These are phyloP conservation scores for Mythimna lalbum DNA, from an alignment of 2,888 invertebrate species.

Conservation along the genomic window DNA sequence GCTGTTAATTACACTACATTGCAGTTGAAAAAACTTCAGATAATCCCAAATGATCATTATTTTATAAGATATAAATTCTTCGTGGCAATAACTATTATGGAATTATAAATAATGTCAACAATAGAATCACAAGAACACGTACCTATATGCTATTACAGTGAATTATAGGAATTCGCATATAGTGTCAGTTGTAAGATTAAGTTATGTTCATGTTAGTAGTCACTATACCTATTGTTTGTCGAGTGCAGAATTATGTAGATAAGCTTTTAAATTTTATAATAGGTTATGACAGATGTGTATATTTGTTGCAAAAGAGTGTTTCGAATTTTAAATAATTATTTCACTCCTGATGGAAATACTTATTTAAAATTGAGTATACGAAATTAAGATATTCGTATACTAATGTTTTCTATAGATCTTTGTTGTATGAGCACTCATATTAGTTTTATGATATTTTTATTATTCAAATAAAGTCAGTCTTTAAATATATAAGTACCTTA, in stretches of 20 bases:
- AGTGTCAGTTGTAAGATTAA: not conserved
- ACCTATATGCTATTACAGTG: not conserved
- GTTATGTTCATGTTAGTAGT: not conserved
- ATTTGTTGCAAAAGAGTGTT: not conserved
- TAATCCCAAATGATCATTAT: not conserved
- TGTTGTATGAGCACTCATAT: not conserved
- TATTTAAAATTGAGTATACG: not conserved
- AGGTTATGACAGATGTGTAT: not conserved
- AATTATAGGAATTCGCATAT: not conserved
- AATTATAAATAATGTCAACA: not conserved
- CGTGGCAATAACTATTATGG: not conserved
- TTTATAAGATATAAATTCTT: not conserved
- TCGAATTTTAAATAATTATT: not conserved
- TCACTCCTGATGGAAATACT: not conserved
- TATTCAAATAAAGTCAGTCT: not conserved
- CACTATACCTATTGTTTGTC: not conserved
- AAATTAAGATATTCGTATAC: not conserved
- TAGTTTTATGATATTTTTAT: not conserved
- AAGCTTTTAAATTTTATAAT: not conserved
- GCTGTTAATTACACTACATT: constrained; percentile 18
- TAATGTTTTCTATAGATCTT: not conserved
- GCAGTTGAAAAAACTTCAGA: constrained; percentile 4
- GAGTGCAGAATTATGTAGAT: not conserved
- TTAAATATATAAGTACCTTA: not conserved
- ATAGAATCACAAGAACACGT: not conserved